Conservation (phyloP, 2,797 vertebrate species). For the Linurgus olivaceus region DNA sequence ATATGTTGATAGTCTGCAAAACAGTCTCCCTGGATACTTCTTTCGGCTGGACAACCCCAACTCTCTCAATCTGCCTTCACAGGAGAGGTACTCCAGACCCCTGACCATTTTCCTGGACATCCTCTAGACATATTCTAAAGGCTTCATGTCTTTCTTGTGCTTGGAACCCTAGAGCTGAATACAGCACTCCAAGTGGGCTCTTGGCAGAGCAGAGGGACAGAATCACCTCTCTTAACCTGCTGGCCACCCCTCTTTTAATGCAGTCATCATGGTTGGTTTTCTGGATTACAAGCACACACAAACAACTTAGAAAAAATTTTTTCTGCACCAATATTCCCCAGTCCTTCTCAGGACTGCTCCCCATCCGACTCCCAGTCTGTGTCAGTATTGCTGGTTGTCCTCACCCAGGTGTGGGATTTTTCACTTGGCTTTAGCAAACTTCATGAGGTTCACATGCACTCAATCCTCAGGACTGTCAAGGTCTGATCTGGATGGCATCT, state of each 20-base stretch:
- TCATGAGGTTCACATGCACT: not conserved
- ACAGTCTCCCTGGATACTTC: rapidly evolving
- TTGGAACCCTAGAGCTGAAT: not conserved
- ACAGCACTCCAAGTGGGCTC: not conserved
- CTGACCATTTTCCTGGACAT: not conserved
- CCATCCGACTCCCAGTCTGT: not conserved
- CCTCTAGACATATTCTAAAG: not conserved
- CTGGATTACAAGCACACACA: rapidly evolving
- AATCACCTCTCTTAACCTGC: not conserved
- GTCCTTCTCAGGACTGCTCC: not conserved
- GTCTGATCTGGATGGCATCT: not conserved
- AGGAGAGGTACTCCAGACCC: not conserved
- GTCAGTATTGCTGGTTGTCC: not conserved
- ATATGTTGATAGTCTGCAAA: not conserved
- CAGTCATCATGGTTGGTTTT: not conserved
- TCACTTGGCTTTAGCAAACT: not conserved
- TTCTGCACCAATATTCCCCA: not conserved
- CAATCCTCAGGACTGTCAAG: not conserved
- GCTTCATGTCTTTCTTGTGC: not conserved
- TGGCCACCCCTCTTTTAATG: not conserved
- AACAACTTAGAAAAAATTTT: not conserved
- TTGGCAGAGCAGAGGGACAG: not conserved
- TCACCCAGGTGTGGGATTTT: not conserved
- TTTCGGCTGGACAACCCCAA: not conserved
- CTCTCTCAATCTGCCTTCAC: not conserved